A percentile compares a stretch with the other conserved stretches of the same genome.
Evolutionary conservation across 2,113 vertebrate species (phyloP).

Genomic region (Dasyornis broadbenti): DNA sequence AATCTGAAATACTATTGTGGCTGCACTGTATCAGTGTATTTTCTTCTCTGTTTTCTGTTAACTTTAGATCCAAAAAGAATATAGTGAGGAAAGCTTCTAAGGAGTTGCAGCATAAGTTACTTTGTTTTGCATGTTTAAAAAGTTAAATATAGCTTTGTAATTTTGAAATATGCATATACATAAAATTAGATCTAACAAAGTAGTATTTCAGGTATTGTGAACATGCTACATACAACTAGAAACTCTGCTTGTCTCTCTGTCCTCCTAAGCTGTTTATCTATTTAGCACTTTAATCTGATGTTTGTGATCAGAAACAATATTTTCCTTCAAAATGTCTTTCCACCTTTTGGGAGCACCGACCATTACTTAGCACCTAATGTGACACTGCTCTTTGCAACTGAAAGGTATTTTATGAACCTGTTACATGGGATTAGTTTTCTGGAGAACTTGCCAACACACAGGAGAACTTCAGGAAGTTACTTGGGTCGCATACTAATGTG

Average conservation of each 20-base stretch:
- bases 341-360: not conserved
- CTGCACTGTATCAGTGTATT: fast-evolving
- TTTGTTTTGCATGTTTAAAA: not conserved
- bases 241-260: not conserved
- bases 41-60: not conserved
- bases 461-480: not conserved
- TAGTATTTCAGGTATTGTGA: not conserved
- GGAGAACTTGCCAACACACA: not conserved
- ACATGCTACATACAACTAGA: not conserved
- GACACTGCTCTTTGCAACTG: not conserved
- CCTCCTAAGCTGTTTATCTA: not conserved
- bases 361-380: not conserved
- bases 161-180: not conserved
- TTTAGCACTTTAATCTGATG: not conserved
- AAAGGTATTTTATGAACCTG: not conserved
- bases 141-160: not conserved
- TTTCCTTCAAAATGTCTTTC: not conserved
- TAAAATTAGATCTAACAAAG: not conserved
- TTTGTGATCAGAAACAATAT: not conserved
- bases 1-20: not conserved
- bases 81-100: not conserved
- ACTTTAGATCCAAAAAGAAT: not conserved
- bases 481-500: conserved; percentile 9
- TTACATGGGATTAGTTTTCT: not conserved
- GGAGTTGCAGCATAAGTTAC: not conserved